Evolutionary conservation across 2,797 vertebrate genomes (phyloP).

Genomic region (Pyrocephalus nanus): DNA sequence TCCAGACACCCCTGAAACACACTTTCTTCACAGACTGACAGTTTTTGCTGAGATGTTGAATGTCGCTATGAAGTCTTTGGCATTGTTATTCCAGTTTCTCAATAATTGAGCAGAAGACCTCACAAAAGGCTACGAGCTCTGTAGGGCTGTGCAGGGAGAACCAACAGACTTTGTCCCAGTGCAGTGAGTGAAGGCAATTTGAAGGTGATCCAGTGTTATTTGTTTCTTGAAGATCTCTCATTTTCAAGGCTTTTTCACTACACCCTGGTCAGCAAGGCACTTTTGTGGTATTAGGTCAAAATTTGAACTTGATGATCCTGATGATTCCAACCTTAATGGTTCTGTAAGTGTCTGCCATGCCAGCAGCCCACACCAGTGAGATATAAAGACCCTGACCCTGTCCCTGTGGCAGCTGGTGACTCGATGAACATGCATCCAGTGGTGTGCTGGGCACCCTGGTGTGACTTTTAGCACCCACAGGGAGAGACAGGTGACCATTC

Average conservation of each 20-base stretch:
- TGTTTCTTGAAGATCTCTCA: not conserved
- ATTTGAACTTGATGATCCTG: not conserved
- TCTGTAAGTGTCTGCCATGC: accelerated
- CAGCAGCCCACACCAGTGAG: not conserved
- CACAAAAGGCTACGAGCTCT: not conserved
- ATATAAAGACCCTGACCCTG: not conserved
- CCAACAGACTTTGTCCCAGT: not conserved
- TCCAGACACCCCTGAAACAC: not conserved
- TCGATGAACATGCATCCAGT: accelerated
- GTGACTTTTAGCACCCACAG: not conserved
- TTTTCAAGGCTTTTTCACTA: not conserved
- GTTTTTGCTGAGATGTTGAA: not conserved
- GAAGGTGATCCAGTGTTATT: not conserved
- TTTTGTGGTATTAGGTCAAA: not conserved
- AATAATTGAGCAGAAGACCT: not conserved
- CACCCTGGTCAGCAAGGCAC: not conserved
- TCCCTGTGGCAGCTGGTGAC: not conserved
- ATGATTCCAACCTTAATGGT: not conserved
- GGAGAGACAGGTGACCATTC: not conserved
- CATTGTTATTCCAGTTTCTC: not conserved
- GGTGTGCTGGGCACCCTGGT: not conserved
- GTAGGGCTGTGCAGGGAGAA: not conserved
- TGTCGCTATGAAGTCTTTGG: not conserved
- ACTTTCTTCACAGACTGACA: not conserved
- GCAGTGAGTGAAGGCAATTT: not conserved